phyloP scores from a whole-genome alignment of 2,888 invertebrate genomes.

The Drosophila cracens region DNA sequence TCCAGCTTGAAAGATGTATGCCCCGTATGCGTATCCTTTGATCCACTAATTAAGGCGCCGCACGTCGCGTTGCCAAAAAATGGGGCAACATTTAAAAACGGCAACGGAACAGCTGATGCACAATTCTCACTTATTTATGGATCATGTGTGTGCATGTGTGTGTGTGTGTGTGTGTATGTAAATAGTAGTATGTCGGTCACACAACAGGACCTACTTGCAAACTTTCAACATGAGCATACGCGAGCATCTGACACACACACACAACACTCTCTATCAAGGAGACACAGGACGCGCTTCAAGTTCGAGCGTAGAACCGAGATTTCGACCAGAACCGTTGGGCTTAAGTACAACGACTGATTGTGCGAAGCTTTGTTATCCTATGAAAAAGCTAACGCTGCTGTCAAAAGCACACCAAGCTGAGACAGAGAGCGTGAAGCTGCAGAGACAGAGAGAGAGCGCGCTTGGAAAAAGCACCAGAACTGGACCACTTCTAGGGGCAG shows the following conservation, averaged over 20 bases:
- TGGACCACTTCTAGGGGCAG: constrained; percentile 37
- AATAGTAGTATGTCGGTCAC: constrained; percentile 49
- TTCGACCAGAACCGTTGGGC: constrained; percentile 71
- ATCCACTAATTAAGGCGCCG: constrained; percentile 41
- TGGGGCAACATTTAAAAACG: constrained; percentile 51
- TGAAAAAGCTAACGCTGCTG: constrained; percentile 59
- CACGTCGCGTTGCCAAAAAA: constrained; percentile 46
- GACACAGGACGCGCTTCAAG: constrained; percentile 33
- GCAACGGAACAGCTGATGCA: constrained; percentile 63
- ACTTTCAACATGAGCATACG: constrained; percentile 35
- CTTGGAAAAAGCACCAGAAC: constrained; percentile 16
- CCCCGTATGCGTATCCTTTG: not conserved
- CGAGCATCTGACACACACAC: constrained; percentile 25
- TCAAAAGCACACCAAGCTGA: constrained; percentile 51
- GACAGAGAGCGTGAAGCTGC: constrained; percentile 10
- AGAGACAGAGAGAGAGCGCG: constrained; percentile 9
- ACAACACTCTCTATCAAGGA: constrained; percentile 36
- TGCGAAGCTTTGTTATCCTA: constrained; percentile 77
- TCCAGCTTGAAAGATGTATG: constrained; percentile 77
- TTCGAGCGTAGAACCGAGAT: constrained; percentile 25
- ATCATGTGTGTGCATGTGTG: not conserved
- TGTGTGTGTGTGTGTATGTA: constrained; percentile 13
- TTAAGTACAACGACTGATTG: constrained; percentile 80
- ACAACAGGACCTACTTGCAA: constrained; percentile 39
- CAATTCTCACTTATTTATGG: constrained; percentile 58